These are phyloP conservation scores for Drosophila subsilvestris DNA, from an alignment of 2,888 invertebrate species.

Conservation along the genomic window DNA sequence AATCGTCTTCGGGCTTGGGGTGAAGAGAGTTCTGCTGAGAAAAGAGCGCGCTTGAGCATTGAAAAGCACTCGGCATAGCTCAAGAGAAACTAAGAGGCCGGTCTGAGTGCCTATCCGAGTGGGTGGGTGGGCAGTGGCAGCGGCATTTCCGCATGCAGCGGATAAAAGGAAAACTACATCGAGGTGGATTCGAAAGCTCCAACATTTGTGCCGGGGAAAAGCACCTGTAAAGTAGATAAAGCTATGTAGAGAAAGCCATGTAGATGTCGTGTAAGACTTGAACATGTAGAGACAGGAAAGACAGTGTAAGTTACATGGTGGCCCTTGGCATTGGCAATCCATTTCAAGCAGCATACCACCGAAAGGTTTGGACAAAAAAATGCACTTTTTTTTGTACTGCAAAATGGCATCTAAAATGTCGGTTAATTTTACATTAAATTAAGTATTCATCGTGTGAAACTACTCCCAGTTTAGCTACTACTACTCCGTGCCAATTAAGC, in stretches of 20 bases:
- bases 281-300: too few relatives aligned
- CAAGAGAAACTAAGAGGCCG: constrained; percentile 16
- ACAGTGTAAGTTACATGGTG: too few relatives aligned
- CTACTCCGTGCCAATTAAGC: too few relatives aligned
- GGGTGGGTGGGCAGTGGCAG: background rate
- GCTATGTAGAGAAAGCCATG: background rate
- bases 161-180: background rate
- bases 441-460: too few relatives aligned
- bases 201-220: background rate
- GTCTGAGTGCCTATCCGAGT: background rate
- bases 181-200: background rate
- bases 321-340: too few relatives aligned
- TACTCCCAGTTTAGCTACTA: too few relatives aligned
- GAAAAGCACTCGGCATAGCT: constrained; percentile 33
- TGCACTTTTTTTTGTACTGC: too few relatives aligned
- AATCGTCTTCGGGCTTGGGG: constrained; percentile 45
- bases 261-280: background rate
- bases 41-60: constrained; percentile 67
- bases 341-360: too few relatives aligned
- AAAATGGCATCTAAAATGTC: too few relatives aligned
- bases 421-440: too few relatives aligned
- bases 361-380: too few relatives aligned
- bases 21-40: constrained; percentile 55
- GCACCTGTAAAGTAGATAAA: background rate
- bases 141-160: constrained; percentile 31